Evolutionary conservation across 2,797 vertebrate species (phyloP).

Genomic region (Chloroceryle inda): DNA sequence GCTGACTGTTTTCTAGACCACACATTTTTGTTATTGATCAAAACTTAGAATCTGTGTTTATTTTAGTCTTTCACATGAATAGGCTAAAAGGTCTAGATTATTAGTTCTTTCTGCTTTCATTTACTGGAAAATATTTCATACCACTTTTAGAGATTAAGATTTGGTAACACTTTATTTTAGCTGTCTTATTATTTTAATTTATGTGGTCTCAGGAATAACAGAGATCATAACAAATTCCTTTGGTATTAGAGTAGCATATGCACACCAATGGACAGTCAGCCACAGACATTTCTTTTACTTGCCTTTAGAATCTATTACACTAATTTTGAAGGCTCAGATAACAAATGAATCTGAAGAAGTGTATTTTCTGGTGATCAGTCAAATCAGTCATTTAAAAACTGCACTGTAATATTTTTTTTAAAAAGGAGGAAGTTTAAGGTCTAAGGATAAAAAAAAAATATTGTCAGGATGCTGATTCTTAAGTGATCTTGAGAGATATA

Average conservation of each 20-base stretch:
- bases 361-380: not conserved
- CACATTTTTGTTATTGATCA: not conserved
- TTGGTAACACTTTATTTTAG: constrained; percentile 69
- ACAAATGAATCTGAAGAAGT: not conserved
- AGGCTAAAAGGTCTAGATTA: constrained; percentile 37
- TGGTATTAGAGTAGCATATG: not conserved
- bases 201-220: constrained; percentile 33
- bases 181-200: constrained; percentile 68
- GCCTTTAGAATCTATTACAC: not conserved
- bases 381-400: not conserved
- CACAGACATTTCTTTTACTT: not conserved
- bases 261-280: not conserved
- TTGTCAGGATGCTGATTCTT: not conserved
- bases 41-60: not conserved
- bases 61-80: constrained; percentile 41
- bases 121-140: constrained; percentile 60
- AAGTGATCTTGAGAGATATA: not conserved
- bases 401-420: not conserved
- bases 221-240: constrained; percentile 66
- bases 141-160: constrained; percentile 59
- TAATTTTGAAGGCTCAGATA: not conserved
- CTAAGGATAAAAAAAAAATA: not conserved
- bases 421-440: not conserved
- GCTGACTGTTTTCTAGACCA: not conserved
- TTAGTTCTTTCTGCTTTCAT: constrained; percentile 46